phyloP scores from a whole-genome alignment of 2,797 vertebrate species.

The Sorex maritimensis region DNA sequence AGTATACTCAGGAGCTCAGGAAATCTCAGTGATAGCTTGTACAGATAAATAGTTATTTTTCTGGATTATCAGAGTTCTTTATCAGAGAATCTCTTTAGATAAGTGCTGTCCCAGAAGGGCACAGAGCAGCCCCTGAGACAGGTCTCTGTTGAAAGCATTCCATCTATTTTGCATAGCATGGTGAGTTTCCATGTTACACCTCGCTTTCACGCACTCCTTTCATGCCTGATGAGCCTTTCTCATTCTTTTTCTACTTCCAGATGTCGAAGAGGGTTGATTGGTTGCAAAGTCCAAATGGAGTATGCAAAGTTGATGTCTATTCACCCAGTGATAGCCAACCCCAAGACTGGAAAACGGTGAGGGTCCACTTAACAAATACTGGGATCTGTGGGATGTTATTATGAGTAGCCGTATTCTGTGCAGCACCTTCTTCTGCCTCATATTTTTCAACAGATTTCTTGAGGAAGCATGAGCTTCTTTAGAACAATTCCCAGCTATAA shows the following conservation, averaged over 20 bases:
- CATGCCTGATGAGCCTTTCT: neutral
- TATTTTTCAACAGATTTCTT: slow-evolving; percentile 30
- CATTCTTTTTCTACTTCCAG: slow-evolving; percentile 34
- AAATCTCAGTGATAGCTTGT: slow-evolving; percentile 16
- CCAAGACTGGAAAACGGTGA: slow-evolving; percentile 80
- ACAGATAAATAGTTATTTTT: slow-evolving; percentile 42
- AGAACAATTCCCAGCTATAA: neutral
- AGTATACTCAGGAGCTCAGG: neutral
- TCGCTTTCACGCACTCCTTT: neutral
- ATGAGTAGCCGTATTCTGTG: neutral
- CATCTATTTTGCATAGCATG: neutral
- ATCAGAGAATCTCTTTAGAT: slow-evolving; percentile 4
- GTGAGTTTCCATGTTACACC: neutral
- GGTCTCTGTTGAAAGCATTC: neutral
- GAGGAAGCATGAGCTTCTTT: neutral
- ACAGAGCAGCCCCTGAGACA: neutral
- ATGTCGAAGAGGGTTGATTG: slow-evolving; percentile 83
- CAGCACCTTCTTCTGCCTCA: neutral
- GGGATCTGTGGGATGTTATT: neutral
- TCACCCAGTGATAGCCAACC: slow-evolving; percentile 66
- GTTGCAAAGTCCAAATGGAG: slow-evolving; percentile 84
- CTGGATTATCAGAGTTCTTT: neutral
- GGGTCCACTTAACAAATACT: neutral
- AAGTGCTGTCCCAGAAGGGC: neutral
- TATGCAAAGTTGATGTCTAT: slow-evolving; percentile 84